phyloP scores from a whole-genome alignment of 2,888 invertebrate species.

The Synergus itoensis region DNA sequence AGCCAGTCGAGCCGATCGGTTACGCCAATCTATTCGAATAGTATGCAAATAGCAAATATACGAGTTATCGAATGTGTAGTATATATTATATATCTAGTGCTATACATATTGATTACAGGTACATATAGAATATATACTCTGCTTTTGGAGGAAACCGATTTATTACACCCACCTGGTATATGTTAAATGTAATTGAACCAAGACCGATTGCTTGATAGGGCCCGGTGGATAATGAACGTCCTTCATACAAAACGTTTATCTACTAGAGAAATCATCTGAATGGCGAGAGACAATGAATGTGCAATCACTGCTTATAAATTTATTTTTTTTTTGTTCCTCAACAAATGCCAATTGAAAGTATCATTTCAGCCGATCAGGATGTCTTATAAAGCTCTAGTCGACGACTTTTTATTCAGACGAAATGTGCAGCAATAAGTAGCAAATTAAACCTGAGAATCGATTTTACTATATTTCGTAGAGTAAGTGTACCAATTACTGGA shows the following conservation, averaged over 20 bases:
- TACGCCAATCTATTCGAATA: conserved; percentile 29
- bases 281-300: not conserved
- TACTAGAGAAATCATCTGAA: not conserved
- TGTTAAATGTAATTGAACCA: not conserved
- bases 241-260: not conserved
- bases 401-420: not conserved
- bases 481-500: not conserved
- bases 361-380: not conserved
- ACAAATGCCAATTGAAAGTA: not conserved
- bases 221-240: not conserved
- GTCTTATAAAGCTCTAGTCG: not conserved
- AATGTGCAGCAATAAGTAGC: not conserved
- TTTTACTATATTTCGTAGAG: no score
- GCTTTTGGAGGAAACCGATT: not conserved
- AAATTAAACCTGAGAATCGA: not conserved
- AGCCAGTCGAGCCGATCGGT: conserved; percentile 43
- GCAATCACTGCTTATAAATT: not conserved
- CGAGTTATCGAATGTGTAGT: no score
- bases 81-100: no score
- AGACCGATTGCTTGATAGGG: not conserved
- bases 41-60: no score
- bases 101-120: no score
- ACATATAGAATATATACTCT: not conserved
- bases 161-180: not conserved
- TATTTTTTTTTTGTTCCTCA: not conserved